Evolutionary conservation across 1,140 invertebrate species (phyloP).

Genomic region (Sesamia nonagrioides): DNA sequence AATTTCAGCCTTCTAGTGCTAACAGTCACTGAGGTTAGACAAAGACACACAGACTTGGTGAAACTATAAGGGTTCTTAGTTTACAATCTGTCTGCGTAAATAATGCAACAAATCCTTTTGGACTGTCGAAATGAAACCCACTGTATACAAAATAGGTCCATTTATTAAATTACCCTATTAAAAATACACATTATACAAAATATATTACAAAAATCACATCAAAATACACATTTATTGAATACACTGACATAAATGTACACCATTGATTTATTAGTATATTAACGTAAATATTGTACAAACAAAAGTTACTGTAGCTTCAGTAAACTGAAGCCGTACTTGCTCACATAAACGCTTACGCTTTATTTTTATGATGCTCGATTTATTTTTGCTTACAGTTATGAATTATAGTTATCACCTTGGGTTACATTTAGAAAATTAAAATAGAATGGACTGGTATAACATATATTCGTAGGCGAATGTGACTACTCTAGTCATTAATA

Average conservation of each 20-base stretch:
- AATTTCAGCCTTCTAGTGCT: too few species aligned
- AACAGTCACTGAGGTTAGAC: too few species aligned
- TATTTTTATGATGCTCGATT: conserved; percentile 19
- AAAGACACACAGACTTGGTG: too few species aligned
- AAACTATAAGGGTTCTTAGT: too few species aligned
- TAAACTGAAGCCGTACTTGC: background rate
- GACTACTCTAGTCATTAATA: background rate
- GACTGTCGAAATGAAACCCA: too few species aligned
- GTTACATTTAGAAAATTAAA: conserved; percentile 18
- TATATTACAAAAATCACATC: too few species aligned
- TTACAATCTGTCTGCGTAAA: too few species aligned
- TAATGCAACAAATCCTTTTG: too few species aligned
- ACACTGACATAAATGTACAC: background rate
- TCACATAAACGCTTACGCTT: background rate
- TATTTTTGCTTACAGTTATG: conserved; percentile 17
- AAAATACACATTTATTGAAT: too few species aligned
- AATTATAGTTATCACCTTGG: conserved; percentile 20
- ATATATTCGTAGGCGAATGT: background rate
- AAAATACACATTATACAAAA: background rate
- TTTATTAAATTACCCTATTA: background rate
- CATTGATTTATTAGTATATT: background rate
- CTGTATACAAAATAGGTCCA: too few species aligned
- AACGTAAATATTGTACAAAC: background rate
- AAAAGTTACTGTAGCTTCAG: too few species aligned
- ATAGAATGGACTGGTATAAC: background rate